Percentiles rank a stretch among this genome's conserved stretches.
phyloP scores from a whole-genome alignment of 2,797 vertebrate species.

The Hirundo rustica region DNA sequence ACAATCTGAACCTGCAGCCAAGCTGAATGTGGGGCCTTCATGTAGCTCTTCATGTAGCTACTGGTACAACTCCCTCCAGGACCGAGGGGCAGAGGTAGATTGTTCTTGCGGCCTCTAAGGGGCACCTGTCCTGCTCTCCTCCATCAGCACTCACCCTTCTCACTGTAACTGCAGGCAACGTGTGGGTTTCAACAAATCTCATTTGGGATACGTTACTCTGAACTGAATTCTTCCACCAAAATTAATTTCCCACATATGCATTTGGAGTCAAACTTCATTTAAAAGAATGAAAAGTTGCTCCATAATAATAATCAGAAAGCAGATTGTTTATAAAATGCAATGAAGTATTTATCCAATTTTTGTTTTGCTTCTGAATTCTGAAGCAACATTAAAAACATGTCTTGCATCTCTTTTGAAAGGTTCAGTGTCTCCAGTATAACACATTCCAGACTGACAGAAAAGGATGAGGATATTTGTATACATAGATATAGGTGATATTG shows the following conservation, averaged over 20 bases:
- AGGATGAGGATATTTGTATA: constrained; percentile 43
- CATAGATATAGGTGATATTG: constrained; percentile 63
- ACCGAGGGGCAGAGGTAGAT: neutral
- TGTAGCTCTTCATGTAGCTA: neutral
- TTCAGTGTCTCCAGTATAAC: constrained; percentile 34
- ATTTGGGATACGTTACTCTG: neutral
- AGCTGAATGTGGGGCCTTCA: neutral
- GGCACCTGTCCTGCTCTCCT: neutral
- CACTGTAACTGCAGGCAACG: fast-evolving
- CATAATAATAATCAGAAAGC: constrained; percentile 46
- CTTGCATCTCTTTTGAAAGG: constrained; percentile 58
- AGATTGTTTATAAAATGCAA: constrained; percentile 59
- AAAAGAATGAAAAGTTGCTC: constrained; percentile 22
- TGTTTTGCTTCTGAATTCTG: constrained; percentile 49
- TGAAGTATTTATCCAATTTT: constrained; percentile 53
- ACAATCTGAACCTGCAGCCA: constrained; percentile 14
- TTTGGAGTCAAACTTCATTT: constrained; percentile 24
- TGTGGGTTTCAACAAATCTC: neutral
- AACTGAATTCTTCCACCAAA: neutral
- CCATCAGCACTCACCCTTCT: fast-evolving
- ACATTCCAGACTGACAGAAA: constrained; percentile 33
- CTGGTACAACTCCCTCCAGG: neutral
- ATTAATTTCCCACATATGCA: neutral
- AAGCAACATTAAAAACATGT: constrained; percentile 45
- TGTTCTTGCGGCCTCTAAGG: fast-evolving